Evolutionary conservation across 2,888 invertebrate species (phyloP), one percentile per base, ranked within the genome.

Genomic region (Drosophila maculinotata): DNA sequence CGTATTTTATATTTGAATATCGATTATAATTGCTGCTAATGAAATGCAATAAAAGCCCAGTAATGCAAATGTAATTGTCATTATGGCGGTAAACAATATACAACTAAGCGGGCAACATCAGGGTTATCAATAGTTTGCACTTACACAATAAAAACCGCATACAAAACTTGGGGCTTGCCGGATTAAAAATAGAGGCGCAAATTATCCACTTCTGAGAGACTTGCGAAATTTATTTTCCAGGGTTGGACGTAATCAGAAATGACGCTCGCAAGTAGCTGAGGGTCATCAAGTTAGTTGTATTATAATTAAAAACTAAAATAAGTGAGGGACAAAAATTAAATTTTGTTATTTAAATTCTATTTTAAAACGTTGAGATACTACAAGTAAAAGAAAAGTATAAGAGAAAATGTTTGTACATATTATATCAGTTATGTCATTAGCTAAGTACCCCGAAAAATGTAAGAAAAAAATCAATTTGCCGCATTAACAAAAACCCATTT

Each of bases 31-130:
- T 75, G 54, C 63, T 56, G 45, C 63, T 64, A 78, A 75, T 68
- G 66, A 69, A 66, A 65, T 51, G 51, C 64, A 64, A 76, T 66
- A 48, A 76, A 76, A 59, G 47, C 20, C 44, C 62, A 39, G 33
- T 63, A 57, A 73, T 76, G 54, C 56, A 64, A 76, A 79, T 64
- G 59, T 47, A 69, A 82, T 83, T 83, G 64, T 31, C 65, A 60
- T 63, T 52, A 44, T 36, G 12, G 42, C 56, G 65, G 67, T 82
- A 76, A 79, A 65, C 39, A 51, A 60, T 49, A 38, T 14, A 48
- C 48, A 57, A 57, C 38, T 7, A 35, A 17, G 33, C 30, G 39
- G 17, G 2, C 36, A 25, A 9, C 31, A 38, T 56, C 48, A 42
- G 48, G 42, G 54, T 36, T 56, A 63, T 25, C 17, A 60, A 64